Base-by-base conservation (phyloP, 1,140 invertebrate genomes). In the Musca domestica region DNA sequence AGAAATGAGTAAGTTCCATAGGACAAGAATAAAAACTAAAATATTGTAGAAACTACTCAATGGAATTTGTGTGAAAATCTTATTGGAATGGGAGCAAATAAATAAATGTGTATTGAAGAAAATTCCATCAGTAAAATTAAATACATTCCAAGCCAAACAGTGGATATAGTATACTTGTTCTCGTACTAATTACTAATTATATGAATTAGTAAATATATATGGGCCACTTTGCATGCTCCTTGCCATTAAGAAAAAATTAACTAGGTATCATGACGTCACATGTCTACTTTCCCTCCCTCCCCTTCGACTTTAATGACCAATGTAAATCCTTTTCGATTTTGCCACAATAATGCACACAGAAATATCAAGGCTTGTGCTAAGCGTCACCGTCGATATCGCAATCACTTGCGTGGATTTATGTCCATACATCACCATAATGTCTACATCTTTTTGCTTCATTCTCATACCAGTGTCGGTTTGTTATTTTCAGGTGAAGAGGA, bases 401-500 rank as follows among this genome's bases (percentile, higher is more conserved):
- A 12, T 41, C 5, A 34, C n/a, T 34, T 61, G 17, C 19, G 6
- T 20, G 7, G 27, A 61, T 34, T 61, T 41, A 34, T 34, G 30
- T 12, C 19, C 34, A 20, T 34, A 19, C 20, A 19, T 20, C 48
- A 51, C 9, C 17, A 19, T 2, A 51, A 17, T 20, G 48, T 51
- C 17, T 5, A 9, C 34, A 41, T 41, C 10, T 41, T 41, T 41
- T 41, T 41, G 34, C 34, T 41, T 41, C 34, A 41, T 41, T 41
- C 34, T 41, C 34, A 41, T 41, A 41, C 34, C 34, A 41, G 6
- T 12, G 10, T 41, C 12, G 2, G n/a, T 56, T 61, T 19, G 14
- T 61, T 58, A 17, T 34, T 51, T 41, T 14, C 30, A 71, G 71
- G 64, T 56, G 79, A 81, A 47, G 72, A 73, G 69, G 67, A 72